These are phyloP conservation scores for Papilio demoleus DNA, from an alignment of 2,888 invertebrate species.

Conservation along the genomic window DNA sequence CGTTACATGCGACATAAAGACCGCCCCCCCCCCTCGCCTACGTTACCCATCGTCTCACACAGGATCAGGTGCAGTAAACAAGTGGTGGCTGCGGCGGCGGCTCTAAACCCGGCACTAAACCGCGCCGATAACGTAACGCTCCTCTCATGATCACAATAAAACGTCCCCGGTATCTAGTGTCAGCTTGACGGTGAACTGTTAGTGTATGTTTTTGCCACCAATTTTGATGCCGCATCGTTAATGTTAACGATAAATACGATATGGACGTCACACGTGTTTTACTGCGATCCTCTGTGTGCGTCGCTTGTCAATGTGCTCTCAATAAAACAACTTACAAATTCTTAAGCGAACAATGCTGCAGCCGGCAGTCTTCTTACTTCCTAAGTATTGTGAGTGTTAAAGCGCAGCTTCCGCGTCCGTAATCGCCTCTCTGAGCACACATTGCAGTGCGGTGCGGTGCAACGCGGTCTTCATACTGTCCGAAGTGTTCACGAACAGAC, in stretches of 20 bases:
- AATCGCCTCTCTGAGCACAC: background rate
- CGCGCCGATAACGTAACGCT: conserved; percentile 13
- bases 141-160: conserved; percentile 10
- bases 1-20: conserved; percentile 2
- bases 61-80: conserved; percentile 23
- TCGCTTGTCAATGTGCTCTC: background rate
- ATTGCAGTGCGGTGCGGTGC: background rate
- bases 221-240: conserved; percentile 10
- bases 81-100: background rate
- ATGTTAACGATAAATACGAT: background rate
- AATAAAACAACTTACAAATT: background rate
- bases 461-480: background rate
- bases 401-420: background rate
- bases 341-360: conserved; percentile 2
- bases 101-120: conserved; percentile 28
- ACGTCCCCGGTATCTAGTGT: background rate
- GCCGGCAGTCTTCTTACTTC: background rate
- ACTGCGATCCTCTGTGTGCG: background rate
- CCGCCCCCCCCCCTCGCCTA: background rate
- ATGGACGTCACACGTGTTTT: background rate
- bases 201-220: background rate
- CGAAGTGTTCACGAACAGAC: background rate
- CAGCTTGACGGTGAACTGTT: background rate
- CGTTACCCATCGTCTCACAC: conserved; percentile 2
- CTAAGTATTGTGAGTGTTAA: background rate